Conservation (phyloP, 53 echinoderm and acorn worm species). For the Hippasteria phrygiana region DNA sequence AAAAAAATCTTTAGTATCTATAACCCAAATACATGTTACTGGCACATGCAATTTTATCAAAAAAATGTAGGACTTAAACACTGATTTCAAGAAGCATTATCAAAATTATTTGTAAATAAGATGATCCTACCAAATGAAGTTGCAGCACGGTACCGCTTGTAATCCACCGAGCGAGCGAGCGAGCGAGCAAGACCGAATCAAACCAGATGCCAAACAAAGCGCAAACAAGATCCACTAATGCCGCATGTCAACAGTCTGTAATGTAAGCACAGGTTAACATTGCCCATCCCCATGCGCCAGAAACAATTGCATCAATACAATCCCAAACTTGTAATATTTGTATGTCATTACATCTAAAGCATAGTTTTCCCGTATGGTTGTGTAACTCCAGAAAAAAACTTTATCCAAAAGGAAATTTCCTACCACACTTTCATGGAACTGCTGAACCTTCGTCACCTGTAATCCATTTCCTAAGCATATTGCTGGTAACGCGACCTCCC, state of each 20-base stretch:
- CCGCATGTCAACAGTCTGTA: conserved; percentile 35
- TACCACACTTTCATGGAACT: too few relatives aligned
- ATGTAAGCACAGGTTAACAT: conserved; percentile 27
- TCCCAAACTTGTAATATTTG: too few relatives aligned
- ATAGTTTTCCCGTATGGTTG: too few relatives aligned
- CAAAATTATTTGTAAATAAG: neutral
- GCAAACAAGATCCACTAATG: conserved; percentile 18
- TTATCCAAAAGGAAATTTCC: too few relatives aligned
- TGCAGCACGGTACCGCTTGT: neutral
- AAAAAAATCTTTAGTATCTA: neutral
- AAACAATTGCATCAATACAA: neutral
- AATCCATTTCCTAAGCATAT: too few relatives aligned
- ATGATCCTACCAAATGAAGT: conserved; percentile 11
- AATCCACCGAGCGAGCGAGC: too few relatives aligned
- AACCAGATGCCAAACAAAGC: neutral
- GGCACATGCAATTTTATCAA: conserved; percentile 21
- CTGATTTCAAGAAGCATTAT: neutral
- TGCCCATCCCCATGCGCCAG: conserved; percentile 21
- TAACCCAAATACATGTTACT: neutral
- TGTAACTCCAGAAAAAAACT: too few relatives aligned
- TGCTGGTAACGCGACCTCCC: too few relatives aligned
- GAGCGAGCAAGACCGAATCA: too few relatives aligned
- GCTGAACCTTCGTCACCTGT: too few relatives aligned
- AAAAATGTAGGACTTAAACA: neutral
- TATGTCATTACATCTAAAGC: too few relatives aligned